phyloP scores from a whole-genome alignment of 30 jellyfish, hydroid and myxozoan species.

The Haliclystus octoradiatus region DNA sequence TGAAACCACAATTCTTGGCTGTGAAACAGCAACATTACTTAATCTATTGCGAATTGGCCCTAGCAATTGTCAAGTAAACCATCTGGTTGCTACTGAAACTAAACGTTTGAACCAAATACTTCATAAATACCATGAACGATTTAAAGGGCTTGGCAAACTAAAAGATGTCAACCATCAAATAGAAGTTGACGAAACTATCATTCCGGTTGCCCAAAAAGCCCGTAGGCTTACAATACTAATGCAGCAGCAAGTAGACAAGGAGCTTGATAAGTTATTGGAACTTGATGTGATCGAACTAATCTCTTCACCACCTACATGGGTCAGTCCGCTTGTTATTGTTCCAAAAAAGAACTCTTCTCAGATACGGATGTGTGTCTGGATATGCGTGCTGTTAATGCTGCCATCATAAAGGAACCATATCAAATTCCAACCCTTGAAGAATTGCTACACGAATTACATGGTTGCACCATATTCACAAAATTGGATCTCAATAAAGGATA shows the following conservation, averaged over 20 bases:
- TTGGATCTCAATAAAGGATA: conserved; percentile 24
- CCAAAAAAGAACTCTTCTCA: conserved; percentile 32
- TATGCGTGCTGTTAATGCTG: conserved; percentile 43
- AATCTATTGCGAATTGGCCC: conserved; percentile 13
- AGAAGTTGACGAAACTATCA: conserved; percentile 9
- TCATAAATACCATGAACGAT: conserved; percentile 12
- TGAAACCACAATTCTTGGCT: conserved; percentile 4
- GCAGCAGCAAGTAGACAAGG: conserved; percentile 21
- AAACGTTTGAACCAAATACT: background rate
- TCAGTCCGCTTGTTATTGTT: conserved; percentile 30
- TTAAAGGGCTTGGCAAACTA: conserved; percentile 20
- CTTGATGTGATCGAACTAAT: conserved; percentile 34
- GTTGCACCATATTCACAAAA: conserved; percentile 10
- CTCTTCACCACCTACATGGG: conserved; percentile 27
- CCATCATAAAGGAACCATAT: conserved; percentile 34
- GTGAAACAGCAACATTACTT: background rate
- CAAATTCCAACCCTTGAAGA: conserved; percentile 28
- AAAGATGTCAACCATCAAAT: conserved; percentile 7
- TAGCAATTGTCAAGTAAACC: background rate
- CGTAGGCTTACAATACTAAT: conserved; percentile 26
- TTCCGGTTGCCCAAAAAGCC: conserved; percentile 31
- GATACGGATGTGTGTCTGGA: conserved; percentile 58
- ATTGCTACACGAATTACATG: conserved; percentile 9
- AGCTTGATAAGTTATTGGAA: conserved; percentile 16
- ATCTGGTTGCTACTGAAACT: background rate